These are phyloP conservation scores for Poecile atricapillus DNA, from an alignment of 2,113 vertebrate genomes.

Conservation along the genomic window DNA sequence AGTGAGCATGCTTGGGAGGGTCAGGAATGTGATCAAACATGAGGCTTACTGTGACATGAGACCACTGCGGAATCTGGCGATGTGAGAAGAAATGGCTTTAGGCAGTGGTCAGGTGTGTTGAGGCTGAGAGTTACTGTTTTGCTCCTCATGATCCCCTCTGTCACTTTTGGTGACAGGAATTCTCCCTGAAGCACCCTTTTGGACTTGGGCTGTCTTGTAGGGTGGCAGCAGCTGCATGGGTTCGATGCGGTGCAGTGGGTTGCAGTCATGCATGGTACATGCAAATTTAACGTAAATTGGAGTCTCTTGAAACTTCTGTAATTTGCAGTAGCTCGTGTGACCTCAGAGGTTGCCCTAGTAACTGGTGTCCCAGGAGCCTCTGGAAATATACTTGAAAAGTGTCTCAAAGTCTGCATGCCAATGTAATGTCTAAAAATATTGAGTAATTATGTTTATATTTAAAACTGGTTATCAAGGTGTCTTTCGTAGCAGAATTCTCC, in stretches of 20 bases:
- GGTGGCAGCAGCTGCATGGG: not conserved
- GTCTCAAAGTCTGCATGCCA: not conserved
- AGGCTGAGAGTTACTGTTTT: not conserved
- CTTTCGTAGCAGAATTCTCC: not conserved
- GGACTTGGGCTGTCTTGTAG: not conserved
- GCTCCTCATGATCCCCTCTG: rapidly evolving
- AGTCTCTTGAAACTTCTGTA: not conserved
- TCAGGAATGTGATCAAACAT: rapidly evolving
- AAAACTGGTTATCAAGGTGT: not conserved
- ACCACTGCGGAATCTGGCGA: not conserved
- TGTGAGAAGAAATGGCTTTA: not conserved
- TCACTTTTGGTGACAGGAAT: not conserved
- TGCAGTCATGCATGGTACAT: not conserved
- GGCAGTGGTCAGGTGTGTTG: not conserved
- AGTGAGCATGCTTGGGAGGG: not conserved
- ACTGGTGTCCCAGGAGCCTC: not conserved
- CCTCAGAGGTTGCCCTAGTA: not conserved
- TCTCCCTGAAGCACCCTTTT: not conserved
- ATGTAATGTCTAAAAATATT: not conserved
- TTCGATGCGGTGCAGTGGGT: rapidly evolving
- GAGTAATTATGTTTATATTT: not conserved
- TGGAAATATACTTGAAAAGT: not conserved
- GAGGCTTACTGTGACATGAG: not conserved
- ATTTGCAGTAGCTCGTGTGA: not conserved
- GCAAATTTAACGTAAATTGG: not conserved